phyloP scores from a whole-genome alignment of 1,140 invertebrate genomes.

The Aleiodes sp. region DNA sequence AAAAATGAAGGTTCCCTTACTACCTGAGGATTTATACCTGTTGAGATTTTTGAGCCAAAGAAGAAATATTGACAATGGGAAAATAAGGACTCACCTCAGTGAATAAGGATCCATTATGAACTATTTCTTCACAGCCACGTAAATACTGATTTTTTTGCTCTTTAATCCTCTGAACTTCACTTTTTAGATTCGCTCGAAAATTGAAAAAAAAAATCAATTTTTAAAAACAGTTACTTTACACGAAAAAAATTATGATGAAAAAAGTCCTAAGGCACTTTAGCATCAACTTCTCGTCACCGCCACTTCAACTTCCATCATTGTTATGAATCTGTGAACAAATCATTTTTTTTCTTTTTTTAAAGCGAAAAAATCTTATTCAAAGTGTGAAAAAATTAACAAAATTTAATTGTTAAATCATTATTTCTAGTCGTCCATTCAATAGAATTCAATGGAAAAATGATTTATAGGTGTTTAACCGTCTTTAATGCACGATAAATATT shows the following conservation, averaged over 20 bases:
- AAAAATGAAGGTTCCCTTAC: too few relatives aligned
- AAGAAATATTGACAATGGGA: too few relatives aligned
- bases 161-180: too few relatives aligned
- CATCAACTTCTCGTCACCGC: not conserved
- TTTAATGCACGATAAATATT: not conserved
- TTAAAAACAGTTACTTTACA: not conserved
- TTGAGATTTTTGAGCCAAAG: too few relatives aligned
- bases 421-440: not conserved
- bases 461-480: too few relatives aligned
- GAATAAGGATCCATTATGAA: constrained; percentile 8
- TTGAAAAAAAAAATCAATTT: not conserved
- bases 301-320: not conserved
- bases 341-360: not conserved
- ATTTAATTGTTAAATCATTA: not conserved
- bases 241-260: not conserved
- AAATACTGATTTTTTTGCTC: not conserved
- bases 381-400: not conserved
- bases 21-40: too few relatives aligned
- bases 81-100: not conserved
- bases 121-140: constrained; percentile 14
- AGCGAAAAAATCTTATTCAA: not conserved
- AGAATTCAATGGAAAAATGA: not conserved
- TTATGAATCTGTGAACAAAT: not conserved
- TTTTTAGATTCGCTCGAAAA: not conserved
- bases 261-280: not conserved